Percentiles rank a stretch among this genome's conserved stretches.
phyloP scores from a whole-genome alignment of 2,888 invertebrate species.

The Ptilodon capucinus region DNA sequence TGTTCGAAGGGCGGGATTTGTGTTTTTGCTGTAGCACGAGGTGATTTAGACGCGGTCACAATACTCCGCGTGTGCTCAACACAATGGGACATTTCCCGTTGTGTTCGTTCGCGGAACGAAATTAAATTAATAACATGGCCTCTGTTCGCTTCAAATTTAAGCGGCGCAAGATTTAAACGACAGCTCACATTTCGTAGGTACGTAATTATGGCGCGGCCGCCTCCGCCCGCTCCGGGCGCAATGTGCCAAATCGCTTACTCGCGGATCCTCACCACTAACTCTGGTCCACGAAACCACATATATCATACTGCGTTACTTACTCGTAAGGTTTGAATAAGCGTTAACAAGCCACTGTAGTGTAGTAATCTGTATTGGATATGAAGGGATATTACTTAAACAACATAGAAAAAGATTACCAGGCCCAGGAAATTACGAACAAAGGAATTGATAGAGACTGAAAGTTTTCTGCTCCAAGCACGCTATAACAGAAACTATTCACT shows the following conservation, averaged over 20 bases:
- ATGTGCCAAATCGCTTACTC: constrained; percentile 81
- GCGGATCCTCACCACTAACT: constrained; percentile 60
- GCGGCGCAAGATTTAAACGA: constrained; percentile 78
- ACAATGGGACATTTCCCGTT: constrained; percentile 20
- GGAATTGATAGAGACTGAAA: too few species aligned
- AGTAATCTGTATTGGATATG: too few species aligned
- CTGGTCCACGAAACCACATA: constrained; percentile 26
- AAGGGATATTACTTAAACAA: too few species aligned
- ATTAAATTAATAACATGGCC: constrained; percentile 70
- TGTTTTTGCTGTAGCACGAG: constrained; percentile 14
- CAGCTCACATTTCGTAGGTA: constrained; percentile 74
- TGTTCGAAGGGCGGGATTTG: constrained; percentile 16
- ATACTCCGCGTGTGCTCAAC: constrained; percentile 17
- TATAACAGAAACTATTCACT: too few species aligned
- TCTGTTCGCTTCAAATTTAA: constrained; percentile 73
- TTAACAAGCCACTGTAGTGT: too few species aligned
- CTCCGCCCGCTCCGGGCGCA: constrained; percentile 62
- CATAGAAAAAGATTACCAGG: too few species aligned
- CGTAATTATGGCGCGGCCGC: constrained; percentile 75
- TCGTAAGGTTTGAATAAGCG: too few species aligned
- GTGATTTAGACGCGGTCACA: constrained; percentile 26
- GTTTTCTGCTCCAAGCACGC: too few species aligned
- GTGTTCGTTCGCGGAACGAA: constrained; percentile 46
- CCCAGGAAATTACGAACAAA: too few species aligned
- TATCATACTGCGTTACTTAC: not conserved